These are phyloP conservation scores for Girardia tigrina DNA, from an alignment of 2,888 invertebrate species.

Conservation along the genomic window DNA sequence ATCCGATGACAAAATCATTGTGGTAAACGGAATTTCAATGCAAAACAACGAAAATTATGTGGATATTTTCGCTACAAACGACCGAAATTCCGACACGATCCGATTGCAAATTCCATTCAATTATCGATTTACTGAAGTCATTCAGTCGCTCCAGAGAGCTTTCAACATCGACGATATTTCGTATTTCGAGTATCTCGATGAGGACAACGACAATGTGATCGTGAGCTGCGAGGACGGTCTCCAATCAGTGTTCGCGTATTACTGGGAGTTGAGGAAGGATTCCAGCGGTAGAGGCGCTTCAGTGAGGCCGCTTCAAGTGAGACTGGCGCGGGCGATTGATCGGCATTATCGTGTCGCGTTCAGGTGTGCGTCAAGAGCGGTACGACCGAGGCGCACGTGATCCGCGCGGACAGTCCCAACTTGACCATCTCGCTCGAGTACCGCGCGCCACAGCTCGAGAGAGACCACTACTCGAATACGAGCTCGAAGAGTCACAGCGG, in stretches of 20 bases:
- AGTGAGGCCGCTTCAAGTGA: not conserved
- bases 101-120: not conserved
- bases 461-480: not conserved
- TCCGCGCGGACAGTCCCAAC: not conserved
- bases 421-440: not conserved
- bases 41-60: not conserved
- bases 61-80: not conserved
- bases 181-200: conserved; percentile 27
- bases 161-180: not conserved
- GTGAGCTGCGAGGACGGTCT: conserved; percentile 18
- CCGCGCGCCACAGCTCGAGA: not conserved
- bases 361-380: not conserved
- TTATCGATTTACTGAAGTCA: not conserved
- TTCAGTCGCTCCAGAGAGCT: not conserved
- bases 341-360: no score
- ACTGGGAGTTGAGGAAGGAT: not conserved
- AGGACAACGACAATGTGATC: conserved; percentile 25
- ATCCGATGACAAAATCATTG: no score
- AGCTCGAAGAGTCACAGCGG: not conserved
- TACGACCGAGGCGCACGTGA: not conserved
- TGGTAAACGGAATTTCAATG: not conserved
- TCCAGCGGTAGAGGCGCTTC: not conserved
- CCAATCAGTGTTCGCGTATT: conserved; percentile 17
- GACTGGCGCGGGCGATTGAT: no score
- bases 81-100: not conserved